phyloP scores from a whole-genome alignment of 2,888 invertebrate species.

The Meganola albula region DNA sequence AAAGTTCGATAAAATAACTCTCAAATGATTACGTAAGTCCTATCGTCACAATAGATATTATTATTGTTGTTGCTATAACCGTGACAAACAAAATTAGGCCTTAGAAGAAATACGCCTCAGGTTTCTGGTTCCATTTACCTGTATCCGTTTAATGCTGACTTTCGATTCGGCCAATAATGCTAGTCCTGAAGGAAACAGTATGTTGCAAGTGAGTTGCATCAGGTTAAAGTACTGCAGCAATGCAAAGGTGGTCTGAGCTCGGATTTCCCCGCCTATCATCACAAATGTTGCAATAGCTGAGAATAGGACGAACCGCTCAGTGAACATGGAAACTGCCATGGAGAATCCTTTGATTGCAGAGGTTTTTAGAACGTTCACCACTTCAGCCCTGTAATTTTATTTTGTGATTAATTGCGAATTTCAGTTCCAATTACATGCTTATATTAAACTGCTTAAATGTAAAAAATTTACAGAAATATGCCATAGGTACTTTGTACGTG shows the following conservation, averaged over 20 bases:
- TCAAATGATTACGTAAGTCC: too few species aligned
- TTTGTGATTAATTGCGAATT: too few species aligned
- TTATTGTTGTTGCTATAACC: too few species aligned
- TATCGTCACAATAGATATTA: too few species aligned
- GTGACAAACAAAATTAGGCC: too few species aligned
- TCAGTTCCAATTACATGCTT: too few species aligned
- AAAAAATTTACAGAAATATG: too few species aligned
- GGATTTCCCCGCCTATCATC: slow-evolving; percentile 77
- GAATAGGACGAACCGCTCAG: slow-evolving; percentile 89
- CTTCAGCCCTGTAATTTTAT: slow-evolving; percentile 81
- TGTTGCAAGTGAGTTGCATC: slow-evolving; percentile 81
- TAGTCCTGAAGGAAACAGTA: slow-evolving; percentile 79
- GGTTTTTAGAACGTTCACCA: slow-evolving; percentile 79
- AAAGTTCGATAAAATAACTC: too few species aligned
- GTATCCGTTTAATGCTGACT: slow-evolving; percentile 79
- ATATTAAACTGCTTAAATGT: too few species aligned
- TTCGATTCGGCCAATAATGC: slow-evolving; percentile 79
- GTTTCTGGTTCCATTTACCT: too few species aligned
- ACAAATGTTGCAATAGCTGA: slow-evolving; percentile 87
- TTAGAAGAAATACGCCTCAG: too few species aligned
- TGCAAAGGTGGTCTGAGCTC: slow-evolving; percentile 84
- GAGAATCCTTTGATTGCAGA: slow-evolving; percentile 82
- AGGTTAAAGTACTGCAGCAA: slow-evolving; percentile 87
- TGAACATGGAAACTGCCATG: slow-evolving; percentile 84
- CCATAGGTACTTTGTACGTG: too few species aligned